Base-by-base conservation (phyloP, 2,888 invertebrate species). In the Ophion obscuratus region DNA sequence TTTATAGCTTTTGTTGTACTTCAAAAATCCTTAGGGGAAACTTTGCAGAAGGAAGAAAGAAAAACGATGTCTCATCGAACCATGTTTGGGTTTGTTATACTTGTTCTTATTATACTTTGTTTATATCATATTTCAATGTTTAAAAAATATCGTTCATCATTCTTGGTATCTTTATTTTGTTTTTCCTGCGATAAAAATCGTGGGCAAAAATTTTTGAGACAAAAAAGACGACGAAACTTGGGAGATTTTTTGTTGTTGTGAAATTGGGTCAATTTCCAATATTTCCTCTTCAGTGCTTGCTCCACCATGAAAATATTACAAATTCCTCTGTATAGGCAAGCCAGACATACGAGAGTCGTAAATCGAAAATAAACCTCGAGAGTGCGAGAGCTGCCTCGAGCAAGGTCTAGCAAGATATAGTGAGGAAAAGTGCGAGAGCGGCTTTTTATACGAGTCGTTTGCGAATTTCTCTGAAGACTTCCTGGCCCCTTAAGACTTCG, bases 301-400 rank as follows among this genome's bases (percentile, higher is more conserved):
- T 40, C 57, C 70, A 66, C 71, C 68, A 81, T 85, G 75, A 81
- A 80, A 83, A 81, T 87, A 84, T 79, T 59, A 71, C 66, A 44
- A 76, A 85, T 86, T 86, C 75, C 77, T 86, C 78, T 81, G 9
- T 44, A 85, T 83, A 86, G 82, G 82, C 81, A 57, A 87, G 73
- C 81, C 88, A 87, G 86, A 88, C 87, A 71, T 79, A 59, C 80
- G 67, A 62, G 40, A 73, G 73, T 85, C 88, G 85, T 86, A 88
- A 87, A 86, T 85, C 81, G 64, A 85, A 88, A 87, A 88, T 86
- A 88, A 88, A 87, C 86, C 80, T 82, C 85, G 81, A 82, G 70
- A 80, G 77, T 82, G 81, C 80, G 74, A 80, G 77, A 67, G 73
- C 79, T 44, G 79, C 62, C 71, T 40, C 24, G 66, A 20, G 61